These are phyloP conservation scores for Edolisoma coerulescens DNA, from an alignment of 2,113 vertebrate species.

Conservation along the genomic window DNA sequence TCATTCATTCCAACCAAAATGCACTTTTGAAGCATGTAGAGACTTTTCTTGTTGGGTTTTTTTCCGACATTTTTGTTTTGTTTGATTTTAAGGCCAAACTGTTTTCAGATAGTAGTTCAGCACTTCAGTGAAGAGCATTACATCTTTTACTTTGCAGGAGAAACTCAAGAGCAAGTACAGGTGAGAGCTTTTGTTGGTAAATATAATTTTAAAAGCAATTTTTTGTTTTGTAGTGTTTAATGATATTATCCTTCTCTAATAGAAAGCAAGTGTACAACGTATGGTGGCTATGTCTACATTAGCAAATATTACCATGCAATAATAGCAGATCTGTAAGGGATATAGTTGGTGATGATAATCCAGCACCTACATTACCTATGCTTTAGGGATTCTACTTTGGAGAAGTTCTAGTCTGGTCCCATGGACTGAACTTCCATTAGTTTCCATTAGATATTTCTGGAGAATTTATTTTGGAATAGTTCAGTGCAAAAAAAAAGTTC, in stretches of 20 bases:
- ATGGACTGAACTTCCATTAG: neutral
- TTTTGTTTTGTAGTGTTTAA: neutral
- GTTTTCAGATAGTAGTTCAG: slow-evolving; percentile 99
- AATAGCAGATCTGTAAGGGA: neutral
- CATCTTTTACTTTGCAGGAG: slow-evolving; percentile 98
- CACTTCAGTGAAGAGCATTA: slow-evolving; percentile 99
- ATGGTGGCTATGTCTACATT: neutral
- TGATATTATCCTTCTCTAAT: neutral
- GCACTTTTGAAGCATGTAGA: neutral
- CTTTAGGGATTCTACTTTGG: neutral
- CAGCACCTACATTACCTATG: neutral
- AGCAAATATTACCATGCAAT: neutral
- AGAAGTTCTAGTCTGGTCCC: neutral
- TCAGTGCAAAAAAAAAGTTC: neutral
- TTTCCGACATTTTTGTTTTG: neutral
- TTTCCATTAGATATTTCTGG: neutral
- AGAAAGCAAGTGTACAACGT: neutral
- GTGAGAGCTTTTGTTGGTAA: slow-evolving; percentile 68
- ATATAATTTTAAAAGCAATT: neutral
- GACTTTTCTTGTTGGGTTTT: neutral
- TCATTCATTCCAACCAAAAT: neutral
- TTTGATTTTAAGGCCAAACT: slow-evolving; percentile 90
- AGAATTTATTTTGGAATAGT: neutral
- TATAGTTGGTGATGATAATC: neutral
- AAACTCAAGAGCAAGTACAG: slow-evolving; percentile 93